Evolutionary conservation across 2,113 vertebrate species (phyloP).

Genomic region (Caranx ignobilis): DNA sequence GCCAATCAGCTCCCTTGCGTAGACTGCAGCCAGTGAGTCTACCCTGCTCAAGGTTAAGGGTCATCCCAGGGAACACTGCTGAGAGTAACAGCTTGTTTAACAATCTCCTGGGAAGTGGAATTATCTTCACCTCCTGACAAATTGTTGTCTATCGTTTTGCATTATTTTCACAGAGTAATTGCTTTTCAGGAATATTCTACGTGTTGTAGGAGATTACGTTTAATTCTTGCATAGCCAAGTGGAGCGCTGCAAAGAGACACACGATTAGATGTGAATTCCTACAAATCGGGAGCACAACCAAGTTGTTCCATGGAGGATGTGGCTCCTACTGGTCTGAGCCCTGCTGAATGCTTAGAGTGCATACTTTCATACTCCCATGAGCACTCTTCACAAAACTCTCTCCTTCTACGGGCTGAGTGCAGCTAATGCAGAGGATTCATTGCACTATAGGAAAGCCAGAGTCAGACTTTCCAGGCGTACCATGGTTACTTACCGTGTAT

Average conservation of each 20-base stretch:
- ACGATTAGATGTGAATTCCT: conserved; percentile 65
- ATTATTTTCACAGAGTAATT: conserved; percentile 45
- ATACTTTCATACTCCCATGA: conserved; percentile 79
- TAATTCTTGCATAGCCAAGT: conserved; percentile 24
- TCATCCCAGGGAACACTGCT: conserved; percentile 72
- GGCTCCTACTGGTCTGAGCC: conserved; percentile 69
- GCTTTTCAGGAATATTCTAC: conserved; percentile 30
- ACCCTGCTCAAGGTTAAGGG: conserved; percentile 75
- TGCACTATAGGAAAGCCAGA: conserved; percentile 53
- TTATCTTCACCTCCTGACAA: conserved; percentile 77
- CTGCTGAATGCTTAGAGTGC: conserved; percentile 63
- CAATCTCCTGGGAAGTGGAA: conserved; percentile 76
- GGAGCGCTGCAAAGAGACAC: conserved; percentile 20
- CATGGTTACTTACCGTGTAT: conserved; percentile 19
- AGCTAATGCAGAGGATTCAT: conserved; percentile 57
- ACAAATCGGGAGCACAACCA: conserved; percentile 46
- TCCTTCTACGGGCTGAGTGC: conserved; percentile 70
- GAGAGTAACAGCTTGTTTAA: conserved; percentile 78
- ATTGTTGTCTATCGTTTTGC: conserved; percentile 63
- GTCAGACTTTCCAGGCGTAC: conserved; percentile 60
- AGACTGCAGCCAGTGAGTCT: conserved; percentile 80
- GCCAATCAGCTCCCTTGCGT: conserved; percentile 82
- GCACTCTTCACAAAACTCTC: conserved; percentile 64
- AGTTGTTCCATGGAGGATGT: conserved; percentile 55
- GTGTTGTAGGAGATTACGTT: conserved; percentile 37